Evolutionary conservation across 1,140 invertebrate species (phyloP).

Genomic region (Anadara kagoshimensis): DNA sequence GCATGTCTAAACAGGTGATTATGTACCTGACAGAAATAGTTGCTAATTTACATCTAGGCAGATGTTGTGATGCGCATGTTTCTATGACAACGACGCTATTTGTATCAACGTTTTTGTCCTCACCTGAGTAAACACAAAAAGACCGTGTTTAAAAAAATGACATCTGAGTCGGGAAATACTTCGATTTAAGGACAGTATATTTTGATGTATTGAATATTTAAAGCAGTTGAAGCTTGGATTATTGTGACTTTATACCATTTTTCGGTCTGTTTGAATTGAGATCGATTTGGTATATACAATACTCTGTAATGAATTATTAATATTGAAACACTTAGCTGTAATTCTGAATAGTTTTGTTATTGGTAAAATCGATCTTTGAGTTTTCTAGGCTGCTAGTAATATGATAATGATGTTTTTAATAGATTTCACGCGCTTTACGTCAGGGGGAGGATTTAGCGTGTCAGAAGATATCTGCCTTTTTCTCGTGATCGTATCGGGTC

Average conservation of each 20-base stretch:
- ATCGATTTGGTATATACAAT: conserved; percentile 26
- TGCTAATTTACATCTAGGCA: conserved; percentile 32
- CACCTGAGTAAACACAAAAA: conserved; percentile 20
- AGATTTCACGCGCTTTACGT: background rate
- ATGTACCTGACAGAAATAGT: conserved; percentile 37
- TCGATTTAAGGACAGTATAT: background rate
- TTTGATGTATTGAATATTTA: conserved; percentile 10
- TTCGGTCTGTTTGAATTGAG: conserved; percentile 2
- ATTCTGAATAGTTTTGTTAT: conserved; percentile 23
- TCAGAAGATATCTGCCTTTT: background rate
- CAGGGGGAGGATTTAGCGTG: background rate
- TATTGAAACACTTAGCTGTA: conserved; percentile 33
- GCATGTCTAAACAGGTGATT: conserved; percentile 37
- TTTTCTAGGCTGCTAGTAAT: conserved; percentile 11
- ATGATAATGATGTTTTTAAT: conserved; percentile 8
- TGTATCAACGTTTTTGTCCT: conserved; percentile 21
- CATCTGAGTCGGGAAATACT: background rate
- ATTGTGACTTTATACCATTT: conserved; percentile 2
- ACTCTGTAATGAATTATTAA: conserved; percentile 34
- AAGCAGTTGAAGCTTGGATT: conserved; percentile 2
- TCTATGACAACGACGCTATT: conserved; percentile 35
- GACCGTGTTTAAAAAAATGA: background rate
- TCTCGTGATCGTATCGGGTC: background rate
- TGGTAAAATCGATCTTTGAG: conserved; percentile 13
- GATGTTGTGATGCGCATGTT: conserved; percentile 30